Evolutionary conservation across 2,113 vertebrate species (phyloP).

Genomic region (Callipepla squamata): DNA sequence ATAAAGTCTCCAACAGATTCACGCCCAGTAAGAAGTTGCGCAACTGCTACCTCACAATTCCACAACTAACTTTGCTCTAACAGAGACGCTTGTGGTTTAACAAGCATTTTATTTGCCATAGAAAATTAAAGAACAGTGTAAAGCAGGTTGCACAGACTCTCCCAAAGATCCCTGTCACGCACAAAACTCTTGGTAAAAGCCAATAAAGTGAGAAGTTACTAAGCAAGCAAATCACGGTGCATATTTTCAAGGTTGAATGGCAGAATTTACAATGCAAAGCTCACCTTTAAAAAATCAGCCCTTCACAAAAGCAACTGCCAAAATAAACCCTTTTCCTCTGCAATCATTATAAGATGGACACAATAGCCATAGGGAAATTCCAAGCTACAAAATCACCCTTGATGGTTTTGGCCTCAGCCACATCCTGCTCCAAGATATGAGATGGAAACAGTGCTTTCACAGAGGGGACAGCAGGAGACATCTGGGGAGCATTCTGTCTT

Average conservation of each 20-base stretch:
- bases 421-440: constrained; percentile 32
- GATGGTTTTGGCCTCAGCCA: constrained; percentile 27
- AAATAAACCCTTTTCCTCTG: background rate
- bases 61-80: background rate
- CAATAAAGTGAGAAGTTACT: background rate
- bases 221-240: background rate
- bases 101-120: background rate
- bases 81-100: background rate
- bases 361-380: constrained; percentile 44
- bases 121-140: background rate
- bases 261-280: background rate
- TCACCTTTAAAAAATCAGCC: background rate
- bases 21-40: background rate
- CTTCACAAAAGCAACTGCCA: background rate
- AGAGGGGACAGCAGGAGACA: background rate
- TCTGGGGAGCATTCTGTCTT: background rate
- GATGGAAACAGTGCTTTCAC: background rate
- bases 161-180: background rate
- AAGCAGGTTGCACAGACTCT: background rate
- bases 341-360: background rate
- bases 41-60: background rate
- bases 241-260: background rate
- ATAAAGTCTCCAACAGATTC: background rate
- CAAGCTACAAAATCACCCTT: constrained; percentile 34
- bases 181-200: background rate